phyloP scores from a whole-genome alignment of 2,797 vertebrate species.

The Pangasius sanitwongsei region DNA sequence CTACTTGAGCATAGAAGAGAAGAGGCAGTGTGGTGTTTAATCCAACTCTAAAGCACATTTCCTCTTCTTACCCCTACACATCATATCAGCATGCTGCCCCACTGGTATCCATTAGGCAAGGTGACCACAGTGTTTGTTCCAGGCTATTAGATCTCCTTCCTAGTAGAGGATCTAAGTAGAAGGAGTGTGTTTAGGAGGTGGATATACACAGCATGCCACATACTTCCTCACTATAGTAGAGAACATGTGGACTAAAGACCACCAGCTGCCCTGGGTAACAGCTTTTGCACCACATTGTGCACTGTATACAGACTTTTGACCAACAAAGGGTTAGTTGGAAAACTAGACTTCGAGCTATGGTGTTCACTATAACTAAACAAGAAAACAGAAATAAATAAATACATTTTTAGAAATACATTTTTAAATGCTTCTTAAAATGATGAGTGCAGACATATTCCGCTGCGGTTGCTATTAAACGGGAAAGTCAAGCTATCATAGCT shows the following conservation, averaged over 20 bases:
- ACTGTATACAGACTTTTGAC: conserved; percentile 44
- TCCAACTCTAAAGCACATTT: conserved; percentile 65
- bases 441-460: neutral
- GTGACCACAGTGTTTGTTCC: conserved; percentile 76
- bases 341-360: neutral
- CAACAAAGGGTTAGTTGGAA: conserved; percentile 45
- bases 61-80: conserved; percentile 66
- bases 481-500: neutral
- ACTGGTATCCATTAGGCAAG: conserved; percentile 78
- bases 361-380: no score
- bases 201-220: conserved; percentile 72
- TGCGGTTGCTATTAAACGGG: neutral
- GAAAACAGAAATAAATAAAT: neutral
- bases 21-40: conserved; percentile 71
- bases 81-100: conserved; percentile 74
- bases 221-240: conserved; percentile 63
- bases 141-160: conserved; percentile 69
- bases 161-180: conserved; percentile 65
- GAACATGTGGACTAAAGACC: conserved; percentile 69
- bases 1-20: conserved; percentile 70
- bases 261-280: conserved; percentile 77
- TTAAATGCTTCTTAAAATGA: neutral
- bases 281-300: conserved; percentile 47
- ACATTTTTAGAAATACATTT: neutral
- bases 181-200: conserved; percentile 79